A percentile compares a stretch with the other conserved stretches of the same genome.
phyloP scores from a whole-genome alignment of 1,140 invertebrate genomes.

The Drosophila repletoides region DNA sequence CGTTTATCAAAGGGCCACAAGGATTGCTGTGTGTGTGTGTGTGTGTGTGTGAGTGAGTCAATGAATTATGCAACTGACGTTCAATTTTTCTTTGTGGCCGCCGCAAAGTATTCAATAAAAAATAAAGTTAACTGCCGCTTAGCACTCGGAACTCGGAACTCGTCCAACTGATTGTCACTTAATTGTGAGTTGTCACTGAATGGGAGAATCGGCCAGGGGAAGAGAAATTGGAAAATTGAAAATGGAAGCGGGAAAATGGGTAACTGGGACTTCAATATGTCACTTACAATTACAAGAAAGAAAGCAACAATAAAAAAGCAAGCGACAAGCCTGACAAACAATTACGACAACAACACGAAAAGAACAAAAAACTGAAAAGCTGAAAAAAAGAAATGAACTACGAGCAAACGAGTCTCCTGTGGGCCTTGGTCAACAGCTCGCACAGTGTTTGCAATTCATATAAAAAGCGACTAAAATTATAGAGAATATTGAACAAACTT shows the following conservation, averaged over 20 bases:
- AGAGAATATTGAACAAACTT: too few relatives aligned
- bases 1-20: slow-evolving; percentile 38
- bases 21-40: background rate
- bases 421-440: slow-evolving; percentile 21
- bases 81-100: slow-evolving; percentile 41
- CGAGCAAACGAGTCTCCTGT: slow-evolving; percentile 46
- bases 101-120: slow-evolving; percentile 48
- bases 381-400: slow-evolving; percentile 20
- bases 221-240: background rate
- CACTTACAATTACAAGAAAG: slow-evolving; percentile 67
- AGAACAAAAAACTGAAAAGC: slow-evolving; percentile 3
- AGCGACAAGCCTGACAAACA: slow-evolving; percentile 74
- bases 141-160: background rate
- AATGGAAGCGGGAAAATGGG: too few relatives aligned
- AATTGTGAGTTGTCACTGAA: slow-evolving; percentile 49
- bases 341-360: slow-evolving; percentile 59
- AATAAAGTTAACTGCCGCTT: slow-evolving; percentile 33
- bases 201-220: background rate
- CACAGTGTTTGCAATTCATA: too few relatives aligned
- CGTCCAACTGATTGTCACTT: slow-evolving; percentile 61
- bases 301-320: slow-evolving; percentile 12
- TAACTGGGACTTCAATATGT: slow-evolving; percentile 58
- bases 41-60: slow-evolving; percentile 19
- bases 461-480: too few relatives aligned
- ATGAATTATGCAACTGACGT: slow-evolving; percentile 75